phyloP scores from a whole-genome alignment of 1,140 invertebrate species.

The Thalassaphorura encarpata region DNA sequence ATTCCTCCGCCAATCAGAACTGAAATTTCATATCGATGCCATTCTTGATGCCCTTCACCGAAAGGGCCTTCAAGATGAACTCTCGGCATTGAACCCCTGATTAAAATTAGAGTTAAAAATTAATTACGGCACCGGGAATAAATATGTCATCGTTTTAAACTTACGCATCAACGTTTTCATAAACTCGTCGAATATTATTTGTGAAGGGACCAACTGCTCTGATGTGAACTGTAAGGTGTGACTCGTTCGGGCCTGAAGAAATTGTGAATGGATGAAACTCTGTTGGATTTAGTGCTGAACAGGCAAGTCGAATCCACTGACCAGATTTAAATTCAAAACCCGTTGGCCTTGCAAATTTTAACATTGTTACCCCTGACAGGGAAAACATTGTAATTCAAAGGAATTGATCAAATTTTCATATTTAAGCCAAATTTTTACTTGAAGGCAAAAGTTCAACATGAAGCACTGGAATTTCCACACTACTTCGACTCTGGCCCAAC shows the following conservation, averaged over 20 bases:
- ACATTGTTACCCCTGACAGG: conserved; percentile 43
- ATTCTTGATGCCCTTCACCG: conserved; percentile 48
- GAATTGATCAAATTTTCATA: background rate
- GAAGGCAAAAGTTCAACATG: conserved; percentile 46
- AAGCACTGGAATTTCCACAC: conserved; percentile 46
- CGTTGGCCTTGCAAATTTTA: conserved; percentile 44
- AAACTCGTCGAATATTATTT: conserved; percentile 42
- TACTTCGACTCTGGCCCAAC: conserved; percentile 46
- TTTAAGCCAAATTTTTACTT: conserved; percentile 35
- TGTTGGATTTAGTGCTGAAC: conserved; percentile 39
- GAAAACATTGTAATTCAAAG: conserved; percentile 7
- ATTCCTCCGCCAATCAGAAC: conserved; percentile 50
- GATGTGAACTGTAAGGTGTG: conserved; percentile 44
- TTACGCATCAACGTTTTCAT: conserved; percentile 41
- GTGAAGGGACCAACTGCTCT: conserved; percentile 50
- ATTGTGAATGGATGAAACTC: conserved; percentile 52
- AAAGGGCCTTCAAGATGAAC: conserved; percentile 47
- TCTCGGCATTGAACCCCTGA: conserved; percentile 30
- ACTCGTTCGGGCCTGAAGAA: conserved; percentile 48
- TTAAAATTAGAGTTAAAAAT: too few species aligned
- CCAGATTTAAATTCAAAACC: conserved; percentile 50
- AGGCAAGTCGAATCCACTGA: conserved; percentile 50
- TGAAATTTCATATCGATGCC: conserved; percentile 47
- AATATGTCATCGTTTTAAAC: too few species aligned
- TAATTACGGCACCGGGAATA: too few species aligned